Percentiles rank a stretch among this genome's conserved stretches.
Conservation (phyloP, 2,888 invertebrate species). For the Homarus gammarus region DNA sequence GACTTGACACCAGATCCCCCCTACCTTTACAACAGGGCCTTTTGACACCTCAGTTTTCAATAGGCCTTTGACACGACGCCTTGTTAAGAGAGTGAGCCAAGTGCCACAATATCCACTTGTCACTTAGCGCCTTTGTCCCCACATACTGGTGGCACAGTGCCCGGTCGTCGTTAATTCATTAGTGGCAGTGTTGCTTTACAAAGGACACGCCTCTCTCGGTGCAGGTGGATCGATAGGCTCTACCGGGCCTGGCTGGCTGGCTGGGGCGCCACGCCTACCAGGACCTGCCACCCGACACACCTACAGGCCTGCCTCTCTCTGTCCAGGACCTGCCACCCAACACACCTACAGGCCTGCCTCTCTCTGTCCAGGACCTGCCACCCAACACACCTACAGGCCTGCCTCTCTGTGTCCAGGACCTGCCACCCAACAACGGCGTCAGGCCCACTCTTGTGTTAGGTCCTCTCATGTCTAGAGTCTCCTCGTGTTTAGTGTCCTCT, state of each 20-base stretch:
- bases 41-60: neutral
- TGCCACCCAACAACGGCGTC: too few relatives aligned
- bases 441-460: too few relatives aligned
- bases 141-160: neutral
- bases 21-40: neutral
- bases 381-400: neutral
- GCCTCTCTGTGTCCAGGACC: too few relatives aligned
- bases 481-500: too few relatives aligned
- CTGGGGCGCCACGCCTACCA: neutral
- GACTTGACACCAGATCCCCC: neutral
- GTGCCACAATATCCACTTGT: neutral
- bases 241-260: too few relatives aligned
- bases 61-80: neutral
- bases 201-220: constrained; percentile 17
- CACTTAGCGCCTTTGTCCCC: neutral
- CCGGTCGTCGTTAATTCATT: constrained; percentile 29
- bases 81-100: neutral
- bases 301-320: neutral
- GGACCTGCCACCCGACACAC: too few relatives aligned
- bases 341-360: too few relatives aligned
- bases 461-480: too few relatives aligned
- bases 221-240: constrained; percentile 22
- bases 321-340: too few relatives aligned
- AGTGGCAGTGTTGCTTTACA: constrained; percentile 37
- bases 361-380: too few relatives aligned